Evolutionary conservation across 64 coral and sea anemone species (phyloP), one percentile per base, ranked within the genome.

Genomic region (Platygyra sinensis): DNA sequence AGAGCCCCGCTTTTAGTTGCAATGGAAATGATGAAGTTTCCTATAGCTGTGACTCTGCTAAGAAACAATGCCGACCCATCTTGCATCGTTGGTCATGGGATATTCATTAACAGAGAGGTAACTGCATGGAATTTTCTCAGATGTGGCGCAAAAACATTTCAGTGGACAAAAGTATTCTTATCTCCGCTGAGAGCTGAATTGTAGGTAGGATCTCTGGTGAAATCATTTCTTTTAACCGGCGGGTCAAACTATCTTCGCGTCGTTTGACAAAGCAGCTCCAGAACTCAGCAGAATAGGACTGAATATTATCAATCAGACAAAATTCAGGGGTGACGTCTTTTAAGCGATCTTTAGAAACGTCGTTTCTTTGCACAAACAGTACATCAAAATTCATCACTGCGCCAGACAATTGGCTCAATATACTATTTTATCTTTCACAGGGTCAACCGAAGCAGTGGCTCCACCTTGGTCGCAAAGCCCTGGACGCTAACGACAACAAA

Each of bases 91-190:
- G 86, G 86, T 0, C 27, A 76, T 85, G 81, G 62, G 30, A 85
- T 71, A 38, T 85, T 85, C 33, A 85, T 85, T 25, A 72, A 85
- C 31, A 85, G 31, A 72, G 81, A 85, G 81, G 81, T 85, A 71
- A 5, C 17, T 51, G 20, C 8, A 36, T 36, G 33, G 33, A 27
- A 11, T 69, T 10, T 25, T 69, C 22, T 24, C 4, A 27, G n/a
- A 69, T 25, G 25, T 27, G 10, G 65, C 11, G 24, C n/a, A 69
- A 69, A 27, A 11, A 10, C 8, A 2, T 67, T 67, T 24, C 19
- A 57, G 1, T 57, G 15, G 54, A 13, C 54, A 2, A 57, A 15
- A 2, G 54, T 57, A 57, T 16, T 57, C 11, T 57, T 57, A 16
- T 57, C 54, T 57, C 15, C 11, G 54, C 11, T 57, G 54, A 57